Base-by-base conservation (phyloP, 1,140 invertebrate genomes). In the Trinorchestia longiramus region DNA sequence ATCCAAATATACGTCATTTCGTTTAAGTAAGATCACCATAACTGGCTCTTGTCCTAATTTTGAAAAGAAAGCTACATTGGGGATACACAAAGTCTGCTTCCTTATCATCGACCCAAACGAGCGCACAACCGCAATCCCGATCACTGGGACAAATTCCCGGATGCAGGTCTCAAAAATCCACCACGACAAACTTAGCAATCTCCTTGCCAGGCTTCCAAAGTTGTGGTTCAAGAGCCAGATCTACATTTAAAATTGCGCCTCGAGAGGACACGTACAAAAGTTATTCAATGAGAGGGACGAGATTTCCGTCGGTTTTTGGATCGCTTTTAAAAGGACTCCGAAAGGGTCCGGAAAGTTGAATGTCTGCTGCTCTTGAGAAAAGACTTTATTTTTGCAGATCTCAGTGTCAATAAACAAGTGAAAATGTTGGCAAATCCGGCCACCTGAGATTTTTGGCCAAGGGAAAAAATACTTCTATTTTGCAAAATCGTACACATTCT, bases 171-270 rank as follows among this genome's bases (percentile, higher is more conserved):
- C 62, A 77, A 28, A 77, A 77, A 77, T 77, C 62, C 28, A 36
- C 62, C 62, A 36, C 62, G 62, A 77, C 92, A 94, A 94, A 94
- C 92, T 94, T 94, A 42, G 44, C 43, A 94, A 94, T 94, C 92
- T 94, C 23, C 43, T 94, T 45, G 17, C 43, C 43, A 42, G 92
- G 41, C 44, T 43, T 47, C 36, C 44, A 94, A 94, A 94, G 43
- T 94, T 94, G 92, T 45, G 92, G 43, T 45, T 45, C 41, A 43
- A 94, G 92, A 94, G 92, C 43, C 92, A 43, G 92, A 94, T 94
- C 92, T 94, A 94, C 92, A 94, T 94, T 94, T 94, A 94, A 94
- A 94, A 94, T 43, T 94, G 92, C 43, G 44, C 92, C 92, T 94
- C 92, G 43, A 94, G 92, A 94, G 92, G 41, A 44, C 44, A n/a